Evolutionary conservation across 2,888 invertebrate genomes (phyloP), one percentile per base, ranked within the genome.

Genomic region (Tetramorium bicarinatum): DNA sequence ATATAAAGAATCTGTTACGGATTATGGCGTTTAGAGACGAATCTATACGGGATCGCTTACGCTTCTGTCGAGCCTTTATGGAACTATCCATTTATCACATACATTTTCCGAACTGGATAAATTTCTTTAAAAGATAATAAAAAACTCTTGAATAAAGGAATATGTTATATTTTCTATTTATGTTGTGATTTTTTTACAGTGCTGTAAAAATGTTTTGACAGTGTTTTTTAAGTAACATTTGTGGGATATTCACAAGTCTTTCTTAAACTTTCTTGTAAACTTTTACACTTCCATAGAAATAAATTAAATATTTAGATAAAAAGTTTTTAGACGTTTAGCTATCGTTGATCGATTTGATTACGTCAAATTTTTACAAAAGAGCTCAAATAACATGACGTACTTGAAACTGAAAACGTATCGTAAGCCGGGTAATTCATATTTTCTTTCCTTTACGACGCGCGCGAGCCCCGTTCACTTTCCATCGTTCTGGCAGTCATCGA

Each of bases 1-100:
- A 59, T 77, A 88, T 79, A 87, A 88, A 86, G 89, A 89, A 87
- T 86, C 86, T 79, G 90, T 87, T 87, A 86, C 77, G 90, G 91
- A 90, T 91, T 87, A 88, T 69, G 85, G 87, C 85, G 87, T 82
- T 85, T 87, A 59, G 77, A 84, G 76, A 83, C 76, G 79, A 76
- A 82, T 88, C 88, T 88, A 71, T 91, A 89, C 82, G 56, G 44
- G 66, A 80, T 86, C 83, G 83, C 67, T 84, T 82, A 77, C 72
- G 71, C 82, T 91, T 89, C 88, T 86, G 87, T 87, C 89, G 88
- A 59, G 67, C 56, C 85, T 82, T 87, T 75, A 80, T 77, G 82
- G 21, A 80, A 84, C 84, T 85, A 13, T 80, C 71, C 79, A 80
- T 80, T 80, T 71, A 80, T 80, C 79, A 59, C 7, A 3, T 34